Evolutionary conservation across 2,797 vertebrate genomes (phyloP).

Genomic region (Podarcis lilfordi): DNA sequence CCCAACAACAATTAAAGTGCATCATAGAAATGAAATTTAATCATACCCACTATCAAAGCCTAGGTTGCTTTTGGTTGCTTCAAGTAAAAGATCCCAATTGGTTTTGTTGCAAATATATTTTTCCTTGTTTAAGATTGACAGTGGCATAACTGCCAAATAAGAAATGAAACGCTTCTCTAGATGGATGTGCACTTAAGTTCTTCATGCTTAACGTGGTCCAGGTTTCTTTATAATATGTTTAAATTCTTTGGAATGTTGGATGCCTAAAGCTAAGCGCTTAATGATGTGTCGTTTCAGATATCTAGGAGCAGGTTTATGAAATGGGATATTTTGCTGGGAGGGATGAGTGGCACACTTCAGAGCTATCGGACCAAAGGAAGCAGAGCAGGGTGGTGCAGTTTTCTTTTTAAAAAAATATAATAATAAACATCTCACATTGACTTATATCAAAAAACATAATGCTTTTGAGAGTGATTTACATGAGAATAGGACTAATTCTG

Average conservation of each 20-base stretch:
- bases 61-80: slow-evolving; percentile 55
- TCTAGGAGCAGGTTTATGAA: slow-evolving; percentile 81
- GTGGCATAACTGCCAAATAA: slow-evolving; percentile 50
- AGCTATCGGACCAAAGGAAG: slow-evolving; percentile 75
- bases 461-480: slow-evolving; percentile 63
- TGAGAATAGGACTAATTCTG: slow-evolving; percentile 43
- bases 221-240: slow-evolving; percentile 83
- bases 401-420: slow-evolving; percentile 64
- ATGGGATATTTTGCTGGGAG: slow-evolving; percentile 80
- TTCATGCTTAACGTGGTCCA: slow-evolving; percentile 75
- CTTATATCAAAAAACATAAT: slow-evolving; percentile 71
- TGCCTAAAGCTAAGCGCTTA: slow-evolving; percentile 81
- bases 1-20: slow-evolving; percentile 57
- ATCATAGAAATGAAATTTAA: slow-evolving; percentile 71
- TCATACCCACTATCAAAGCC: slow-evolving; percentile 67
- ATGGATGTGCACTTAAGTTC: slow-evolving; percentile 76
- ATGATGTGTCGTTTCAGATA: slow-evolving; percentile 78
- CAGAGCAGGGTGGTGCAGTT: slow-evolving; percentile 54
- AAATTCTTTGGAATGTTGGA: slow-evolving; percentile 84
- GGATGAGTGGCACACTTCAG: slow-evolving; percentile 78
- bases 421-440: slow-evolving; percentile 33
- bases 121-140: slow-evolving; percentile 49
- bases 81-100: slow-evolving; percentile 54
- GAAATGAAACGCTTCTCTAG: slow-evolving; percentile 70
- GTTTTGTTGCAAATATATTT: slow-evolving; percentile 59